These are phyloP conservation scores for Plagodis dolabraria DNA, from an alignment of 2,888 invertebrate species.

Conservation along the genomic window DNA sequence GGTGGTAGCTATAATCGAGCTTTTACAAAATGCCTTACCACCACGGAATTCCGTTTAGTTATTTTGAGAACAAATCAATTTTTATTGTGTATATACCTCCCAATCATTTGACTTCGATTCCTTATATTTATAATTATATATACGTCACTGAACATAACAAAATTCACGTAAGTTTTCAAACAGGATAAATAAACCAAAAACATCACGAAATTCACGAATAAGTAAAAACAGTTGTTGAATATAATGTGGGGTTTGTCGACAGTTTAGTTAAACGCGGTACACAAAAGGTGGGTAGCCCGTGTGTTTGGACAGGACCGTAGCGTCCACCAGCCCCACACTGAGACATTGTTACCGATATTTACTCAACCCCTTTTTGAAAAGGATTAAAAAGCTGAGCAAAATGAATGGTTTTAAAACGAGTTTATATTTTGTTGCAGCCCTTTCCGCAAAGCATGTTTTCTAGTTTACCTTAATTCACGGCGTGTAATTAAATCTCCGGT, in stretches of 20 bases:
- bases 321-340: conserved; percentile 28
- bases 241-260: conserved; percentile 60
- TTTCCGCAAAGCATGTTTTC: conserved; percentile 44
- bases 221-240: conserved; percentile 60
- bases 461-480: conserved; percentile 54
- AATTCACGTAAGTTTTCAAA: too few relatives aligned
- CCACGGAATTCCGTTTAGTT: too few relatives aligned
- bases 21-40: too few relatives aligned
- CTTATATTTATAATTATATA: too few relatives aligned
- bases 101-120: too few relatives aligned
- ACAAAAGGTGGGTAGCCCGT: conserved; percentile 43
- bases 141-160: too few relatives aligned
- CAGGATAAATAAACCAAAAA: not conserved
- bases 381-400: conserved; percentile 46
- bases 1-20: too few relatives aligned
- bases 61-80: too few relatives aligned
- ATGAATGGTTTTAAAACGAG: conserved; percentile 32
- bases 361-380: conserved; percentile 42
- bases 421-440: conserved; percentile 27
- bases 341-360: conserved; percentile 49
- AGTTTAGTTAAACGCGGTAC: conserved; percentile 59
- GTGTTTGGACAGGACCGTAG: conserved; percentile 53
- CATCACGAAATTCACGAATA: conserved; percentile 60
- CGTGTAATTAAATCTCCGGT: conserved; percentile 60
- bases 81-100: too few relatives aligned